phyloP scores from a whole-genome alignment of 2,113 vertebrate species.

The Burhinus bistriatus region DNA sequence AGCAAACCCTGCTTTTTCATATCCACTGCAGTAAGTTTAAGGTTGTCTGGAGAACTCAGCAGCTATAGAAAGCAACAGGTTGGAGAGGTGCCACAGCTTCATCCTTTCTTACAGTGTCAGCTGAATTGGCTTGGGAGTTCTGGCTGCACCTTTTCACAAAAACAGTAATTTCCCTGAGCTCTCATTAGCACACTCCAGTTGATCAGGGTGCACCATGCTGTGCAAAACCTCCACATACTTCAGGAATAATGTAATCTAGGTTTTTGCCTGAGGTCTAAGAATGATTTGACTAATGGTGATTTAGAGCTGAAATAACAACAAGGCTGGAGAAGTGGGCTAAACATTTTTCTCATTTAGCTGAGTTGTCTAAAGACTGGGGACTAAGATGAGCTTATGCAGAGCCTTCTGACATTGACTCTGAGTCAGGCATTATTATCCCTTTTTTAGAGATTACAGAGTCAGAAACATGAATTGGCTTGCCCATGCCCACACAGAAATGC shows the following conservation, averaged over 20 bases:
- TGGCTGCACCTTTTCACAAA: background rate
- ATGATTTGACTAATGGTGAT: background rate
- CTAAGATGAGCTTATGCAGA: background rate
- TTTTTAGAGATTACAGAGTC: background rate
- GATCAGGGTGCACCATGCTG: background rate
- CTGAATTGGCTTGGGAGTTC: background rate
- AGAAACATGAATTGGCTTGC: constrained; percentile 43
- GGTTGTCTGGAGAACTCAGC: background rate
- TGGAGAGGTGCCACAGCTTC: background rate
- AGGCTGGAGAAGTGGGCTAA: background rate
- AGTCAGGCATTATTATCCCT: constrained; percentile 26
- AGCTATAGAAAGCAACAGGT: background rate
- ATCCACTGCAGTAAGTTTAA: background rate
- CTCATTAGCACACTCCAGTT: background rate
- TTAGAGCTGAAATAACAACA: background rate
- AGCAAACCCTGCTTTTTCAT: background rate
- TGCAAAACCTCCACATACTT: background rate
- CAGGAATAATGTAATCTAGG: background rate
- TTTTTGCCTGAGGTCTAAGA: background rate
- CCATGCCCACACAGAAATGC: constrained; percentile 4
- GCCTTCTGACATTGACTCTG: background rate
- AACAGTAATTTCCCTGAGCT: background rate
- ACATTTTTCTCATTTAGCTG: constrained; percentile 10
- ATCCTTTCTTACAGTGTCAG: background rate
- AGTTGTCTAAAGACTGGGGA: background rate